A percentile compares a stretch with the other conserved stretches of the same genome.
phyloP scores from a whole-genome alignment of 1,140 invertebrate genomes.

The Lepeophtheirus salmonis region DNA sequence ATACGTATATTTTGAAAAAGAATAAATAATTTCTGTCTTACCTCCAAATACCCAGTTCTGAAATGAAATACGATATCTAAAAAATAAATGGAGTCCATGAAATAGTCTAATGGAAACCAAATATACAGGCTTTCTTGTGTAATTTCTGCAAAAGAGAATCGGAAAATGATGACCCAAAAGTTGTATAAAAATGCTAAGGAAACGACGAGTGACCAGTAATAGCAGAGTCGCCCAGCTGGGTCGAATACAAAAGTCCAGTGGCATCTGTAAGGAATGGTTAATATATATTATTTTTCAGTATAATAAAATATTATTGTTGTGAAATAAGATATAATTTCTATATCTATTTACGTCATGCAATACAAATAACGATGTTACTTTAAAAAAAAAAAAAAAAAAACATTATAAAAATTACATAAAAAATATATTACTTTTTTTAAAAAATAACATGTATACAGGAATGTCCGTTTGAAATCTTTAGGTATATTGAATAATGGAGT shows the following conservation, averaged over 20 bases:
- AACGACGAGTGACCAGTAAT: constrained; percentile 92
- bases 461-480: too few species aligned
- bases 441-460: too few species aligned
- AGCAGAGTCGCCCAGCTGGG: constrained; percentile 54
- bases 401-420: too few species aligned
- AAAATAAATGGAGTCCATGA: constrained; percentile 85
- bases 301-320: too few species aligned
- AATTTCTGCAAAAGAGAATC: constrained; percentile 82
- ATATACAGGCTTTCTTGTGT: constrained; percentile 53
- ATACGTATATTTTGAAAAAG: too few species aligned
- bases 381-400: too few species aligned
- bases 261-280: constrained; percentile 28
- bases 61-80: constrained; percentile 93
- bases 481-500: too few species aligned
- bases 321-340: too few species aligned
- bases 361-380: too few species aligned
- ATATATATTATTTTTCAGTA: neutral
- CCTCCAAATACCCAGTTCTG: constrained; percentile 66
- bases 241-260: constrained; percentile 84
- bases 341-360: too few species aligned
- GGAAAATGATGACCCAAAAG: constrained; percentile 95
- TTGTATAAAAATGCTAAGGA: constrained; percentile 95
- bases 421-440: too few species aligned
- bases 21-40: too few species aligned
- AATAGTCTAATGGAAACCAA: constrained; percentile 93